These are phyloP conservation scores for Pseudomyrmex flavicornis DNA, from an alignment of 1,140 invertebrate genomes.

Conservation along the genomic window DNA sequence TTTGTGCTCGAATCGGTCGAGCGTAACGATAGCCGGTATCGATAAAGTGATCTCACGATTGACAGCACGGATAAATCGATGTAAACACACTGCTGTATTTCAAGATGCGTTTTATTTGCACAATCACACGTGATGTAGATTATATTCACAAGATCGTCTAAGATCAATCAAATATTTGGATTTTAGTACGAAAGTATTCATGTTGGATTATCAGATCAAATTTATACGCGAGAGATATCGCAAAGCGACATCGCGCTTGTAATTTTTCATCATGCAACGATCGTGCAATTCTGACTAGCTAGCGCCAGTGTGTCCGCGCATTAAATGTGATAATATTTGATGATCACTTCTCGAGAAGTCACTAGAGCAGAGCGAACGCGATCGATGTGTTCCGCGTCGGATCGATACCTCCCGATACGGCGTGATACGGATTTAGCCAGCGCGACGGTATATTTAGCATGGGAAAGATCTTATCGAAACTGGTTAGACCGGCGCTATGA, in stretches of 20 bases:
- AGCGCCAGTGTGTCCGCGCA: not conserved
- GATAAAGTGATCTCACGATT: not conserved
- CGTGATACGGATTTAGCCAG: conserved; percentile 78
- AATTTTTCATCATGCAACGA: no score
- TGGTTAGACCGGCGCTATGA: conserved; percentile 76
- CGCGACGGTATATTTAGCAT: conserved; percentile 77
- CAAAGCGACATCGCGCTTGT: no score
- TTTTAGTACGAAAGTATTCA: no score
- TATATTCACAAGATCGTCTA: no score
- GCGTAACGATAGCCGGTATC: conserved; percentile 8
- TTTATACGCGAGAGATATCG: no score
- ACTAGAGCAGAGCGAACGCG: conserved; percentile 7
- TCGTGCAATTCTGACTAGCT: not conserved
- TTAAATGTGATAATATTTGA: not conserved
- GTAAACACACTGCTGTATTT: not conserved
- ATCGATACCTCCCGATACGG: conserved; percentile 72
- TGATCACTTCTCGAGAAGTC: conserved; percentile 12
- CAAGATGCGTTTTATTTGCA: no score
- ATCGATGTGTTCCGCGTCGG: conserved; percentile 45
- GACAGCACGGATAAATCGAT: not conserved
- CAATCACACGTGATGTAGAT: no score
- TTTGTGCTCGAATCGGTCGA: conserved; percentile 10
- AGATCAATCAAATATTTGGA: no score
- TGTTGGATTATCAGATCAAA: no score
- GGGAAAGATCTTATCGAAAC: conserved; percentile 81